phyloP scores from a whole-genome alignment of 2,113 vertebrate species.

The Ia io region DNA sequence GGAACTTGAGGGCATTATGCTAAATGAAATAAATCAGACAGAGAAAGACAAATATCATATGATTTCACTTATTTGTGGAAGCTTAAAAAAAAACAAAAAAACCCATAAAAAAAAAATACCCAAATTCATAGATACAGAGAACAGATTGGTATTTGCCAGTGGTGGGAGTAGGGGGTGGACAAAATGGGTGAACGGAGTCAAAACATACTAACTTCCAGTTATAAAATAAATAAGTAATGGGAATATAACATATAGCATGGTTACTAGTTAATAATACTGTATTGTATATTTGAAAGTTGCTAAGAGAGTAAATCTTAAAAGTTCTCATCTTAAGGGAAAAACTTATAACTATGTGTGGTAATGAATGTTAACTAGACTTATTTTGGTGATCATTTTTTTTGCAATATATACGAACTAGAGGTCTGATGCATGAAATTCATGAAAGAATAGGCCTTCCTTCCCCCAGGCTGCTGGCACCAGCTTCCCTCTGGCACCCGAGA shows the following conservation, averaged over 20 bases:
- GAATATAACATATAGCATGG: background rate
- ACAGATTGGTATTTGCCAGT: background rate
- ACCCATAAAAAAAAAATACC: background rate
- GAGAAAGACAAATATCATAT: background rate
- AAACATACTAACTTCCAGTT: background rate
- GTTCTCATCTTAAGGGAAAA: background rate
- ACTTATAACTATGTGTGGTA: background rate
- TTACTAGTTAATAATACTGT: background rate
- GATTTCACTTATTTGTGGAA: background rate
- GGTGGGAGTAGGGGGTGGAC: background rate
- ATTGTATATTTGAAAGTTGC: background rate
- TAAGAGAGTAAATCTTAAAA: background rate
- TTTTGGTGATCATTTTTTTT: background rate
- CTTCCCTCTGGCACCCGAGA: too few relatives aligned
- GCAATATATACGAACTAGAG: background rate
- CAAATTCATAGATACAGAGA: background rate
- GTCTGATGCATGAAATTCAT: too few relatives aligned
- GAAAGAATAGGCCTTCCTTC: too few relatives aligned
- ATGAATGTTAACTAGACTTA: background rate
- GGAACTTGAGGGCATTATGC: background rate
- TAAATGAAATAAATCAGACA: background rate
- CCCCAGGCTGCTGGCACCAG: too few relatives aligned
- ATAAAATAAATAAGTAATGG: background rate
- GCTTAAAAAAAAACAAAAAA: background rate
- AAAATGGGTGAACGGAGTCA: background rate